Conservation (phyloP, 2,113 vertebrate species). For the Tachuris rubrigastra region DNA sequence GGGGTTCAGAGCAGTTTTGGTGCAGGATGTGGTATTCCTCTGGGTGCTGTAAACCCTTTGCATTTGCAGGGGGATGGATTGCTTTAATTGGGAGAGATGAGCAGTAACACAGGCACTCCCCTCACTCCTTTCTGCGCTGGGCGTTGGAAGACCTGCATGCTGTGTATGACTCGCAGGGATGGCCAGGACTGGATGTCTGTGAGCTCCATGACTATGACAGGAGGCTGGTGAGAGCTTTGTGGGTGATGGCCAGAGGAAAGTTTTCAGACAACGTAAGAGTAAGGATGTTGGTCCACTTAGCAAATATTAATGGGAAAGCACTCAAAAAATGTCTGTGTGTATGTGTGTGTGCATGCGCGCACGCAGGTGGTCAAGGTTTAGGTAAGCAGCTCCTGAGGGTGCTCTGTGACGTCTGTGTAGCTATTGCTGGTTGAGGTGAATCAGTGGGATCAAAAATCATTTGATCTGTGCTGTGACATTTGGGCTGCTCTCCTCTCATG, state of each 20-base stretch:
- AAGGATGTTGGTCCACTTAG: neutral
- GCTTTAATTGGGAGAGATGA: neutral
- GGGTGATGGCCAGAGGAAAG: neutral
- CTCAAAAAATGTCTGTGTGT: neutral
- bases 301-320: neutral
- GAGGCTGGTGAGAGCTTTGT: neutral
- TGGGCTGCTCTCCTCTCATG: neutral
- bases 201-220: fast-evolving
- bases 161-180: neutral
- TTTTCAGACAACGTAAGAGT: fast-evolving
- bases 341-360: too few species aligned
- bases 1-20: neutral
- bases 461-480: fast-evolving
- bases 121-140: neutral
- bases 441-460: neutral
- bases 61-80: neutral
- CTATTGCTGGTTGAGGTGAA: neutral
- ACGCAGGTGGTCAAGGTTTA: neutral
- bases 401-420: neutral
- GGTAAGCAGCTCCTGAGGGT: neutral
- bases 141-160: fast-evolving
- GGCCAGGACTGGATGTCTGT: fast-evolving
- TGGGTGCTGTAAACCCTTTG: neutral
- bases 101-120: neutral
- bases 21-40: neutral